Percentiles rank a stretch among this genome's conserved stretches.
These are phyloP conservation scores for Zosterops japonicus DNA, from an alignment of 2,113 vertebrate species.

Conservation along the genomic window DNA sequence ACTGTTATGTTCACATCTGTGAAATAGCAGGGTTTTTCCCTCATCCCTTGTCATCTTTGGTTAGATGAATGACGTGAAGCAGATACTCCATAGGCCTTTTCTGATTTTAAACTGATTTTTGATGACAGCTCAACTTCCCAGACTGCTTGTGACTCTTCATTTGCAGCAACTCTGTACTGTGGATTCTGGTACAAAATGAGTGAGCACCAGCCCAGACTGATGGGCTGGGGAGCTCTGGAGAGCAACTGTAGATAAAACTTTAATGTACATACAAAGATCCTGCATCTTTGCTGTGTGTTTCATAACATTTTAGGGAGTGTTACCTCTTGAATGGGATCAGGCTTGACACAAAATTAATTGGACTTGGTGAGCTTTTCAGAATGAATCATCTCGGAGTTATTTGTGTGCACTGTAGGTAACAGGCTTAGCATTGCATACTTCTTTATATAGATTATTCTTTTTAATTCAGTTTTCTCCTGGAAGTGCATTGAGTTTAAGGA, in stretches of 20 bases:
- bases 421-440: neutral
- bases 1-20: neutral
- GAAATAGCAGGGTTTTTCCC: neutral
- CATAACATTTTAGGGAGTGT: neutral
- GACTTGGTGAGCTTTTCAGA: constrained; percentile 1
- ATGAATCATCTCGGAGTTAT: neutral
- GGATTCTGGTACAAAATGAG: neutral
- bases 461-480: neutral
- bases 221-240: neutral
- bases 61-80: neutral
- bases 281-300: neutral
- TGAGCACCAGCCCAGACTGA: neutral
- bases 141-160: neutral
- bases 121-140: neutral
- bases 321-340: neutral
- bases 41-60: neutral
- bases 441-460: neutral
- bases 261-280: neutral
- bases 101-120: neutral
- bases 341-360: neutral
- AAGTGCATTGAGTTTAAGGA: neutral
- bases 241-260: neutral
- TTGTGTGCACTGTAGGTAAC: neutral
- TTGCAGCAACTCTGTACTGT: neutral
- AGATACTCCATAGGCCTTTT: neutral